Percentiles rank a stretch among this genome's conserved stretches.
Conservation (phyloP, 2,113 vertebrate genomes). For the Notiomystis cincta region DNA sequence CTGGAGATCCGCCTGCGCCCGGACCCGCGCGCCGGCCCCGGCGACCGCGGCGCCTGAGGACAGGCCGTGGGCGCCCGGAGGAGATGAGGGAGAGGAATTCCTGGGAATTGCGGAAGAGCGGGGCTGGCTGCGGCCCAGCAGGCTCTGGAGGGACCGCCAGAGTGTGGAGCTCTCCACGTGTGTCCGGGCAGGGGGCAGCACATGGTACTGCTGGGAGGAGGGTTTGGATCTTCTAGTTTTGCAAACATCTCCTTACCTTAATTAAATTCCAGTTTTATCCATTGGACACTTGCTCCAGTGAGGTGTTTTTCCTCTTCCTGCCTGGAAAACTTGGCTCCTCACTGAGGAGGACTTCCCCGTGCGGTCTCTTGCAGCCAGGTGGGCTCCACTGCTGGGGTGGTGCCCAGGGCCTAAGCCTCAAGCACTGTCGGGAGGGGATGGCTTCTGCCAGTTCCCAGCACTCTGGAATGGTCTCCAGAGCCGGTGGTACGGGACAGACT, state of each 20-base stretch:
- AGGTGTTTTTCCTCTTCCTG: background rate
- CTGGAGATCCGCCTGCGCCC: background rate
- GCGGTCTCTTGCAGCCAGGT: background rate
- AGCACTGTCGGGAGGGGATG: rapidly evolving
- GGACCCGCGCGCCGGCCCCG: rapidly evolving
- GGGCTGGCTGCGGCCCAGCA: background rate
- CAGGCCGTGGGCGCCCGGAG: rapidly evolving
- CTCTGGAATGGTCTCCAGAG: background rate
- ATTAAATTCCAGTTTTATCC: background rate
- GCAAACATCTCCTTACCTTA: background rate
- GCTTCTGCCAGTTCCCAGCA: background rate
- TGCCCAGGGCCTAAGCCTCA: background rate
- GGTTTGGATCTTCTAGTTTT: background rate
- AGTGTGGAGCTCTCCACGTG: background rate
- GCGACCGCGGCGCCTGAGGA: rapidly evolving
- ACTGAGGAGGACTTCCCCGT: background rate
- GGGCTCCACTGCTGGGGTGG: background rate
- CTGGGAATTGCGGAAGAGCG: rapidly evolving
- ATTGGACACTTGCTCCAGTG: too few relatives aligned
- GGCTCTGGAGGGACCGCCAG: rapidly evolving
- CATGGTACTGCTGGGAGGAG: background rate
- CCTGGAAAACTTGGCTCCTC: background rate
- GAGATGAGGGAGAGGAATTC: background rate
- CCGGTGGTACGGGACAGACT: rapidly evolving
- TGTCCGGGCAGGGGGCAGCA: background rate